Conservation (phyloP, 1,140 invertebrate species). For the Globodera ellingtonae region DNA sequence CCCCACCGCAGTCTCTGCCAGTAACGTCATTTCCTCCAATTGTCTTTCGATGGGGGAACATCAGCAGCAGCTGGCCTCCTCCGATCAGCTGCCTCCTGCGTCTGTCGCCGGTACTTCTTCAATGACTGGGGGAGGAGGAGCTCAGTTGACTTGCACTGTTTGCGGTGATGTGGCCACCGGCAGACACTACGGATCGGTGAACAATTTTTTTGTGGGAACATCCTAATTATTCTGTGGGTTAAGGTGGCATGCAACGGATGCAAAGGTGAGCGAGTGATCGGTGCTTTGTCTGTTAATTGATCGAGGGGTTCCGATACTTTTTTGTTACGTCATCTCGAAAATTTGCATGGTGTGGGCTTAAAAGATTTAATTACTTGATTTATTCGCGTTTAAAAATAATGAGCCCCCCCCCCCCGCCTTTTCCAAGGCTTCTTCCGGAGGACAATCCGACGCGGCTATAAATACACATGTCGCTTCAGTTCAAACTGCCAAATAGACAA, state of each 20-base stretch:
- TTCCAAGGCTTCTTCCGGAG: conserved; percentile 79
- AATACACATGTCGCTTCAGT: conserved; percentile 91
- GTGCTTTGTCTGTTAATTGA: no score
- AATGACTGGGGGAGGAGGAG: background rate
- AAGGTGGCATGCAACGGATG: conserved; percentile 83
- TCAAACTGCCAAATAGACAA: conserved; percentile 87
- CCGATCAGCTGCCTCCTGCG: background rate
- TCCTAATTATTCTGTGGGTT: conserved; percentile 77
- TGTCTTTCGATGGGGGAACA: background rate
- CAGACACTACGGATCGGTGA: conserved; percentile 42
- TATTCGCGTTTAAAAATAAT: no score
- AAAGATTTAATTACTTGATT: no score
- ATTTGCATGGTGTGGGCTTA: no score
- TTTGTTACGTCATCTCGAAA: background rate
- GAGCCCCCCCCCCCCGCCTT: no score
- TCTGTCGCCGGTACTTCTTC: background rate
- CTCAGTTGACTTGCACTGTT: conserved; percentile 51
- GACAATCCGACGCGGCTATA: conserved; percentile 90
- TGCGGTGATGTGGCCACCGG: conserved; percentile 58
- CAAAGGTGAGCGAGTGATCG: conserved; percentile 73
- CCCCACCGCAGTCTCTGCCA: background rate
- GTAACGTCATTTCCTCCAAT: background rate
- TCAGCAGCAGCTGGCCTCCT: background rate
- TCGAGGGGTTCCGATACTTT: no score
- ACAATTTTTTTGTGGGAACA: background rate